phyloP scores from a whole-genome alignment of 2,888 invertebrate species.

The Brassicogethes aeneus region DNA sequence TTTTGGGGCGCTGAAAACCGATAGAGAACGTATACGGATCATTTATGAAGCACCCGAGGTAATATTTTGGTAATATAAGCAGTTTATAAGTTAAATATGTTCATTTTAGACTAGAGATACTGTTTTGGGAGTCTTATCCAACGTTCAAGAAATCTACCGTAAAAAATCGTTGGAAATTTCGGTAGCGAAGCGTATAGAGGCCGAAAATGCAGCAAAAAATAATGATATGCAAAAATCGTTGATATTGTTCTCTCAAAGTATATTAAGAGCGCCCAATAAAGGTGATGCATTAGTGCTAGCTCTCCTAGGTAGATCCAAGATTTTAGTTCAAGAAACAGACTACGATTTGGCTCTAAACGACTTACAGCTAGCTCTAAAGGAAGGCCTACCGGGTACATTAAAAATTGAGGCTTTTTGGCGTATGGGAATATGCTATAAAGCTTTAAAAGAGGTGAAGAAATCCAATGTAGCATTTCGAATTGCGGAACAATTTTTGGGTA shows the following conservation, averaged over 20 bases:
- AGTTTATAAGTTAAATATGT: constrained; percentile 1
- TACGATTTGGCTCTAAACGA: constrained; percentile 57
- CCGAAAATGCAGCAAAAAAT: constrained; percentile 47
- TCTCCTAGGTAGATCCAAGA: constrained; percentile 57
- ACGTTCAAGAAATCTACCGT: constrained; percentile 59
- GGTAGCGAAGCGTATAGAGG: constrained; percentile 51
- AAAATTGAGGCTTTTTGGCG: constrained; percentile 60
- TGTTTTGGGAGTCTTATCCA: constrained; percentile 50
- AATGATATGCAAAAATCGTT: constrained; percentile 52
- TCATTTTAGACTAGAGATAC: constrained; percentile 30
- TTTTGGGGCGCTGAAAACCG: constrained; percentile 50
- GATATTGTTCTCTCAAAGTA: constrained; percentile 59
- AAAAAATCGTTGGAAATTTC: constrained; percentile 57
- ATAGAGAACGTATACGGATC: constrained; percentile 50
- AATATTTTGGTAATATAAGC: too few relatives aligned
- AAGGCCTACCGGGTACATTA: constrained; percentile 51
- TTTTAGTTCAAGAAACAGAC: constrained; percentile 49
- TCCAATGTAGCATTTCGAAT: constrained; percentile 58
- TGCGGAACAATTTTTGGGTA: constrained; percentile 48
- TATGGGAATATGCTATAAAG: constrained; percentile 61
- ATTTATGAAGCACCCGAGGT: constrained; percentile 41
- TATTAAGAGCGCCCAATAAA: constrained; percentile 55
- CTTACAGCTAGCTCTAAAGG: constrained; percentile 55
- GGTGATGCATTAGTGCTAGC: constrained; percentile 30
- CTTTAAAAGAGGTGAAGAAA: constrained; percentile 49